Conservation (phyloP, 1,140 invertebrate genomes). For the Acromyrmex charruanus region DNA sequence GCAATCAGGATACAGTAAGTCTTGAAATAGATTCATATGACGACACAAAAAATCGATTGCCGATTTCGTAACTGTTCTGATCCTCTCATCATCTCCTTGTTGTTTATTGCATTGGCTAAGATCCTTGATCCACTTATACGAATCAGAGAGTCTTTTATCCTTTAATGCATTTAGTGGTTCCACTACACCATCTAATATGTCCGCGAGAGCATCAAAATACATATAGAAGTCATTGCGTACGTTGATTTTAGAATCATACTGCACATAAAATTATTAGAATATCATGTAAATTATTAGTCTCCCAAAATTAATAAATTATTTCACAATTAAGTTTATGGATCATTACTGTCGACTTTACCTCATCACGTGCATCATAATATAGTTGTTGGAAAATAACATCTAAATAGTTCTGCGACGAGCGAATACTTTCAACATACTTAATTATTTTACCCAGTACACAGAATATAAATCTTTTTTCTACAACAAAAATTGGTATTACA, state of each 20-base stretch:
- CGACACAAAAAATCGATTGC: constrained; percentile 73
- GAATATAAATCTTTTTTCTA: constrained; percentile 62
- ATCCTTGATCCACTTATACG: constrained; percentile 66
- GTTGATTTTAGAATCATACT: constrained; percentile 52
- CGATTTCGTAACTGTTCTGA: constrained; percentile 58
- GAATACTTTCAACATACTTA: constrained; percentile 59
- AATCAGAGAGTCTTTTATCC: constrained; percentile 21
- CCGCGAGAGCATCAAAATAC: constrained; percentile 71
- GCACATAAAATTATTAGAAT: constrained; percentile 34
- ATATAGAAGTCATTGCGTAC: constrained; percentile 62
- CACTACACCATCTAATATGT: constrained; percentile 72
- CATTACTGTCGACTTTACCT: constrained; percentile 65
- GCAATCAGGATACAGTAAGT: constrained; percentile 76
- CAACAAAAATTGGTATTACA: constrained; percentile 37
- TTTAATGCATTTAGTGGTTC: constrained; percentile 43
- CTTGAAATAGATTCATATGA: constrained; percentile 73
- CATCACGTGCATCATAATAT: constrained; percentile 57
- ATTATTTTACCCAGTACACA: constrained; percentile 67
- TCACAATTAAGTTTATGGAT: background rate
- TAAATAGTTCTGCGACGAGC: background rate
- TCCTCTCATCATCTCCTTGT: constrained; percentile 14
- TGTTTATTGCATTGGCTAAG: constrained; percentile 33
- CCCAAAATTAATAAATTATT: background rate
- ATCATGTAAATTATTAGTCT: constrained; percentile 14
- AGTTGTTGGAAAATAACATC: constrained; percentile 62